Percentiles rank a stretch among this genome's conserved stretches.
Conservation (phyloP, 1,140 invertebrate species). For the Berghia stephanieae region DNA sequence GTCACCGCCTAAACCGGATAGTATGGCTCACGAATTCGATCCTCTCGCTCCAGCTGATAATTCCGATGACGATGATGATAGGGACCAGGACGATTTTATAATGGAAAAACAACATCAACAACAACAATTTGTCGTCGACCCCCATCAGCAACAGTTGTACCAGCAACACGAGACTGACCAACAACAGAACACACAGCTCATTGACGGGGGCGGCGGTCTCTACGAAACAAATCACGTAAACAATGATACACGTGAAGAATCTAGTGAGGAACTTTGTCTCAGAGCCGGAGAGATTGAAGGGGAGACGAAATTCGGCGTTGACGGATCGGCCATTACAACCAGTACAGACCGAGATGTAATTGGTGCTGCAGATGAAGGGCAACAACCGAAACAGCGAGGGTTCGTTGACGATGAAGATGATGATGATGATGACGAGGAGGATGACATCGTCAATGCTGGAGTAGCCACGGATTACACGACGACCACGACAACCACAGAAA, state of each 20-base stretch:
- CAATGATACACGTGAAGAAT: no score
- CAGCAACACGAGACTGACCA: neutral
- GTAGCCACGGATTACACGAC: neutral
- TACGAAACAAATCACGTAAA: constrained; percentile 18
- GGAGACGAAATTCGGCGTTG: constrained; percentile 28
- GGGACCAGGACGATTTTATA: no score
- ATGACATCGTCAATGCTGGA: constrained; percentile 22
- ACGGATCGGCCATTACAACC: constrained; percentile 24
- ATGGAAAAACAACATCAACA: no score
- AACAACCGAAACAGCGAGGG: constrained; percentile 9
- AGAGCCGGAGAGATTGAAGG: constrained; percentile 26
- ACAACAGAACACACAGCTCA: neutral
- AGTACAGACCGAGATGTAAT: neutral
- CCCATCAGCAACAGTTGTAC: no score
- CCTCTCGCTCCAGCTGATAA: neutral
- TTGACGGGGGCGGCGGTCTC: neutral
- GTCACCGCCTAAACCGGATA: constrained; percentile 24
- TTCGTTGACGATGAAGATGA: constrained; percentile 30
- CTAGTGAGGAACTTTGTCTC: no score
- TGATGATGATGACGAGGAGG: constrained; percentile 24
- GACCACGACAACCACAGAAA: neutral
- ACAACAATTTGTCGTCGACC: no score
- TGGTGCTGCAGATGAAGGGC: neutral
- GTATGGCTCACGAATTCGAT: constrained; percentile 25
- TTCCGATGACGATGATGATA: no score